phyloP scores from a whole-genome alignment of 2,113 vertebrate species.

The Asarcornis scutulata region DNA sequence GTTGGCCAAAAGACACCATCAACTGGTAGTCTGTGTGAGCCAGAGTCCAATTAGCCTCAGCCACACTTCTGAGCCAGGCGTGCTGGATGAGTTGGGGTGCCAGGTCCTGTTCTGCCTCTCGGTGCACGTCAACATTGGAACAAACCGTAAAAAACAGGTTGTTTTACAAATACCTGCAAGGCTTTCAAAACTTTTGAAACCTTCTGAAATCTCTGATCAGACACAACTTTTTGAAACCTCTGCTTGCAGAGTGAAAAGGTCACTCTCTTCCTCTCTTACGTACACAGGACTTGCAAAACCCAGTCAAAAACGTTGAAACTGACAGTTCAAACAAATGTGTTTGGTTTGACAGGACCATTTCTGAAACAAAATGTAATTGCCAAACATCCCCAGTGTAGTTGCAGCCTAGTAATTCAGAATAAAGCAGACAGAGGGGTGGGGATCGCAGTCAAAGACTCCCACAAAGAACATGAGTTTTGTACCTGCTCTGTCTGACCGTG shows the following conservation, averaged over 20 bases:
- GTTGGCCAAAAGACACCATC: not conserved
- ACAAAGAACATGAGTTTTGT: not conserved
- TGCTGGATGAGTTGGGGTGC: not conserved
- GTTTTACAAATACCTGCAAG: slow-evolving; percentile 6
- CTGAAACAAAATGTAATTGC: not conserved
- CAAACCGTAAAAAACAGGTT: not conserved
- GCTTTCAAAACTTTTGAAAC: slow-evolving; percentile 51
- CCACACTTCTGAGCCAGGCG: not conserved
- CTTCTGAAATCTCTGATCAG: slow-evolving; percentile 15
- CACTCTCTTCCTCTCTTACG: slow-evolving; percentile 5
- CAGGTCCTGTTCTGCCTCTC: not conserved
- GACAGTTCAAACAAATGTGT: slow-evolving; percentile 16
- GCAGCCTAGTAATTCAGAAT: not conserved
- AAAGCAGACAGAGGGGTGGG: not conserved
- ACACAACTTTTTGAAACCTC: slow-evolving; percentile 26
- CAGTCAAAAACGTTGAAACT: not conserved
- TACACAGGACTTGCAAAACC: slow-evolving; percentile 57
- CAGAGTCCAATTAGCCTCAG: not conserved
- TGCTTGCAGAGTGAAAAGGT: slow-evolving; percentile 67
- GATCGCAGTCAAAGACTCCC: not conserved
- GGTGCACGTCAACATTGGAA: not conserved
- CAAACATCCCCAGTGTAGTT: not conserved
- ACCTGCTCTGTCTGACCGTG: not conserved
- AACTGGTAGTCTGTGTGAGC: not conserved
- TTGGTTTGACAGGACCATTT: not conserved